These are phyloP conservation scores for Samia ricini DNA, from an alignment of 1,140 invertebrate species.

Conservation along the genomic window DNA sequence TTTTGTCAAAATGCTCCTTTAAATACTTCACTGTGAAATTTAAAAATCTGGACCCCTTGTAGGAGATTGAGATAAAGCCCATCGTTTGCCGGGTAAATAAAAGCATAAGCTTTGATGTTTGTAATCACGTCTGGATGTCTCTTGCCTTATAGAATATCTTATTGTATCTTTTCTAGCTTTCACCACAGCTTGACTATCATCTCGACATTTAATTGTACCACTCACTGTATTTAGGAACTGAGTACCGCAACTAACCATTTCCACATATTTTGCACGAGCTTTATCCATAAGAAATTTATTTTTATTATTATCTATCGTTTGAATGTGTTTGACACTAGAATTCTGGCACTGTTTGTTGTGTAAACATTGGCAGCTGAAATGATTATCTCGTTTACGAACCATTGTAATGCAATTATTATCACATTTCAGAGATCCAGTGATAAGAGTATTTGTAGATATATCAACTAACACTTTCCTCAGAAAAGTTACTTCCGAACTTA, in stretches of 20 bases:
- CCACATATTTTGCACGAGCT: constrained; percentile 41
- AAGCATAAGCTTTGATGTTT: background rate
- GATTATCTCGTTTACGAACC: constrained; percentile 35
- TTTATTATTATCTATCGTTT: constrained; percentile 30
- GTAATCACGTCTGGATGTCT: background rate
- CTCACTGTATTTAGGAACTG: constrained; percentile 25
- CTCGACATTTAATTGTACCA: background rate
- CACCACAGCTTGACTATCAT: background rate
- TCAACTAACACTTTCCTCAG: constrained; percentile 35
- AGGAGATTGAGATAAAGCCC: constrained; percentile 47
- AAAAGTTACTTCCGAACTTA: constrained; percentile 36
- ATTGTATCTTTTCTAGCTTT: background rate
- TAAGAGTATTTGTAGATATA: constrained; percentile 39
- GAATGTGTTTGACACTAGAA: constrained; percentile 36
- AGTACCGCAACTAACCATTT: constrained; percentile 39
- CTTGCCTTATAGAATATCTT: background rate
- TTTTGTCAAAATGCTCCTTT: background rate
- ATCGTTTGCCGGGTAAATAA: constrained; percentile 26
- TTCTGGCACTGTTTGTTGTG: constrained; percentile 23
- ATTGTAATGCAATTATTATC: constrained; percentile 46
- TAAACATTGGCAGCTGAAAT: constrained; percentile 35
- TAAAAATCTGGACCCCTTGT: constrained; percentile 57
- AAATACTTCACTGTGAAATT: constrained; percentile 21
- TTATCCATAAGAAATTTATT: constrained; percentile 35
- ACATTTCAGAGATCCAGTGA: constrained; percentile 37